These are phyloP conservation scores for Natator depressus DNA, from an alignment of 2,113 vertebrate species.

Conservation along the genomic window DNA sequence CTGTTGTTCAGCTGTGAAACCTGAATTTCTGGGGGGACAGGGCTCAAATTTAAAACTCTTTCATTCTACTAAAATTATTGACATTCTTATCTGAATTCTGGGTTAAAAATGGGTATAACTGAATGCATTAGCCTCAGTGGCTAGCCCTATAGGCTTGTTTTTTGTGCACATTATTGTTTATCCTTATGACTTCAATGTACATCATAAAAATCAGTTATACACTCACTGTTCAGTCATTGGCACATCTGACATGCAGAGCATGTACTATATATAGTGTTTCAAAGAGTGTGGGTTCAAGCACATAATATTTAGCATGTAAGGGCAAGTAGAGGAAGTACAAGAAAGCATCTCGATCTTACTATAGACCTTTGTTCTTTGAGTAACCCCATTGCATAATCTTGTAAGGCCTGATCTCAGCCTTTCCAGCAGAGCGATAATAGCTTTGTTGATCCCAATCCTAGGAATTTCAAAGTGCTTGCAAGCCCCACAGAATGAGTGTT, in stretches of 20 bases:
- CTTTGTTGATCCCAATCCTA: not conserved
- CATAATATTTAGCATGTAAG: fast-evolving
- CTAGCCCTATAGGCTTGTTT: not conserved
- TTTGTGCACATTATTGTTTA: not conserved
- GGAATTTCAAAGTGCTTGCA: conserved; percentile 36
- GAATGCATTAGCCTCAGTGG: not conserved
- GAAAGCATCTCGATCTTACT: not conserved
- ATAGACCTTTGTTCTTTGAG: not conserved
- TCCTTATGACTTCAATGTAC: not conserved
- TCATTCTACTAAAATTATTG: not conserved
- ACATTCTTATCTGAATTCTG: not conserved
- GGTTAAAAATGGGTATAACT: not conserved
- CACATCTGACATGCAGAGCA: not conserved
- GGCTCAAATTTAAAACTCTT: fast-evolving
- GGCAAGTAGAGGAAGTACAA: not conserved
- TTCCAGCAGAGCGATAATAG: not conserved
- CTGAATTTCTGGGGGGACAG: not conserved
- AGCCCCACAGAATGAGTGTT: not conserved
- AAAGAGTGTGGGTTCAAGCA: not conserved
- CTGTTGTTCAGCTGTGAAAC: not conserved
- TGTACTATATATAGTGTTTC: not conserved
- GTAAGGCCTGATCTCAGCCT: not conserved
- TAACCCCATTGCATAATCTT: not conserved
- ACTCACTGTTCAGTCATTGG: not conserved
- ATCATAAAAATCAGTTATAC: not conserved